Evolutionary conservation across 1,140 invertebrate species (phyloP).

Genomic region (Helicoverpa armigera): DNA sequence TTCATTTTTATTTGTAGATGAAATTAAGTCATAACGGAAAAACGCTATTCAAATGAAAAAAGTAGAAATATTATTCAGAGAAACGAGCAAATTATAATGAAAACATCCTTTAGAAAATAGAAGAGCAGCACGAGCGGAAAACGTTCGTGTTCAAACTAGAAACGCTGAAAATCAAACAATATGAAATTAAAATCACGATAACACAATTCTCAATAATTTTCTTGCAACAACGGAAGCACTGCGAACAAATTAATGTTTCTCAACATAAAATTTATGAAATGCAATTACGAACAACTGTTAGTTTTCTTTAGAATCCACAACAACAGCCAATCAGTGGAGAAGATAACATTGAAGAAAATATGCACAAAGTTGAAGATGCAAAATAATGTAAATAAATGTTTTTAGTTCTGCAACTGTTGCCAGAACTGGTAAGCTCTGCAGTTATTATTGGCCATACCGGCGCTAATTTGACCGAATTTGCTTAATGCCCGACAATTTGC

Average conservation of each 20-base stretch:
- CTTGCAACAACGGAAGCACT: constrained; percentile 16
- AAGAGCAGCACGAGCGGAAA: not conserved
- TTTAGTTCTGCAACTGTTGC: constrained; percentile 62
- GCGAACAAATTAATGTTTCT: constrained; percentile 9
- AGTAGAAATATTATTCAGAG: not conserved
- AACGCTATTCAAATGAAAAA: too few relatives aligned
- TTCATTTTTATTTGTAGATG: too few relatives aligned
- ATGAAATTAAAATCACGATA: constrained; percentile 12
- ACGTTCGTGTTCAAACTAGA: not conserved
- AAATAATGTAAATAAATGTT: constrained; percentile 59
- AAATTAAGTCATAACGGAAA: too few relatives aligned
- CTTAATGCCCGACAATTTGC: constrained; percentile 74
- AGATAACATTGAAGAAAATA: constrained; percentile 23
- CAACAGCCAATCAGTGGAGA: constrained; percentile 34
- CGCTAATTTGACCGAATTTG: constrained; percentile 75
- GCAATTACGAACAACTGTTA: constrained; percentile 19
- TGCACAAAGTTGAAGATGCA: constrained; percentile 30
- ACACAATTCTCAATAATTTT: constrained; percentile 18
- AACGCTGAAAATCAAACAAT: constrained; percentile 16
- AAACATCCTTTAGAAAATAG: constrained; percentile 1
- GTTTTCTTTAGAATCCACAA: constrained; percentile 22
- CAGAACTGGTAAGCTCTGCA: constrained; percentile 57
- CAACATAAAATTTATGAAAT: constrained; percentile 29
- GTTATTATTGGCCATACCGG: constrained; percentile 66
- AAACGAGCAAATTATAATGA: not conserved